A percentile compares a stretch with the other conserved stretches of the same genome.
phyloP scores from a whole-genome alignment of 64 coral and sea anemone genomes.

The Montipora capricornis region DNA sequence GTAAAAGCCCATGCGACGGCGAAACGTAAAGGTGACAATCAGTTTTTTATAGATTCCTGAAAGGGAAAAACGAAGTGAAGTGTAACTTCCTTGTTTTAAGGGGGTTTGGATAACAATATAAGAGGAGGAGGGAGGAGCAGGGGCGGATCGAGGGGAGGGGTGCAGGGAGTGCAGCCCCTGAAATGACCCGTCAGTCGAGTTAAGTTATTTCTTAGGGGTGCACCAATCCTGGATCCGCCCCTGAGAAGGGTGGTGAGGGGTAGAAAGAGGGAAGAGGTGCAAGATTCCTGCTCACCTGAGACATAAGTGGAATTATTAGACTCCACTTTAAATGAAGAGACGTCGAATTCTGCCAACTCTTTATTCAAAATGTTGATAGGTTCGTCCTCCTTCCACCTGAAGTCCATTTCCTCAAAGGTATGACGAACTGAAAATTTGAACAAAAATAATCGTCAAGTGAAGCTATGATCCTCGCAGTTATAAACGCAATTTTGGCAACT shows the following conservation, averaged over 20 bases:
- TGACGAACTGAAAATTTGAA: constrained; percentile 76
- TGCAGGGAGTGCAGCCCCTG: no score
- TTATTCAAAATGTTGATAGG: constrained; percentile 71
- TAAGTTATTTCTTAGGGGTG: no score
- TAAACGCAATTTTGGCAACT: no score
- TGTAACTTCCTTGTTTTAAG: no score
- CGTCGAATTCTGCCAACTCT: constrained; percentile 88
- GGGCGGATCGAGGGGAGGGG: no score
- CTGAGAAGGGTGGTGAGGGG: no score
- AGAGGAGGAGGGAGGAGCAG: no score
- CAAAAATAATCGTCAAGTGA: neutral
- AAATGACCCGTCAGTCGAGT: no score
- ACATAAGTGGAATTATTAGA: constrained; percentile 76
- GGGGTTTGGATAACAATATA: no score
- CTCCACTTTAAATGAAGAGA: constrained; percentile 56
- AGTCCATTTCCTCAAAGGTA: constrained; percentile 72
- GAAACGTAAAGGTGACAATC: constrained; percentile 80
- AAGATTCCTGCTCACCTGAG: constrained; percentile 53
- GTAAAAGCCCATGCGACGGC: constrained; percentile 90
- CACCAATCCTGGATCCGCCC: no score
- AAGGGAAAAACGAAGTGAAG: neutral
- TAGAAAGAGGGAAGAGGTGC: neutral
- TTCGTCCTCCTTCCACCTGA: constrained; percentile 69
- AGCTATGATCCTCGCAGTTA: no score
- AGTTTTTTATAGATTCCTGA: constrained; percentile 86